Conservation (phyloP, 2,113 vertebrate genomes). For the Pseudopodoces humilis region DNA sequence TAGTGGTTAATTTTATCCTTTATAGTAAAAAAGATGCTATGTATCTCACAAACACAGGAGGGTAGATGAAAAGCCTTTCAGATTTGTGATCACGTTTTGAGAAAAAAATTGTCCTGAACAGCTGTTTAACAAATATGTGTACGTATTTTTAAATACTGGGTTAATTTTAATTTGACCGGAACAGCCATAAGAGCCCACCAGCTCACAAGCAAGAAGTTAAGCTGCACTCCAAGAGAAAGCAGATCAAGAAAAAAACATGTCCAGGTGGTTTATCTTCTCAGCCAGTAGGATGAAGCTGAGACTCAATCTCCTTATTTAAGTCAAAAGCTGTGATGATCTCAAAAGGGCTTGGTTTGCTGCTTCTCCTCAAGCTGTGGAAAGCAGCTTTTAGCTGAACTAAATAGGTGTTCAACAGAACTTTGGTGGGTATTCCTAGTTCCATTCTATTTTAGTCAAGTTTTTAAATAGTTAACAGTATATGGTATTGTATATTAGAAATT, state of each 20-base stretch:
- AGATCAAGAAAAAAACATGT: neutral
- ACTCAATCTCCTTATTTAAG: conserved; percentile 27
- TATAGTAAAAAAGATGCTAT: neutral
- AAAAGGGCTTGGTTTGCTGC: neutral
- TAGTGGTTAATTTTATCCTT: neutral
- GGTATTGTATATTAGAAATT: neutral
- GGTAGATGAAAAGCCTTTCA: neutral
- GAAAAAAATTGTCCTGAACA: neutral
- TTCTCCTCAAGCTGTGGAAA: neutral
- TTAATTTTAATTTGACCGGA: neutral
- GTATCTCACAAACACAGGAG: neutral
- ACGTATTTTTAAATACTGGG: neutral
- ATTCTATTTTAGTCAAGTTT: neutral
- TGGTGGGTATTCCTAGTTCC: neutral
- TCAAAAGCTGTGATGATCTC: neutral
- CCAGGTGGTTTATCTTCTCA: neutral
- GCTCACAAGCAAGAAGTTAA: neutral
- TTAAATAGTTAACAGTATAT: neutral
- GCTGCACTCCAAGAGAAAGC: neutral
- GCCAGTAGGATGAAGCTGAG: neutral
- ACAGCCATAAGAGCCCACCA: neutral
- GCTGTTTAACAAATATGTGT: neutral
- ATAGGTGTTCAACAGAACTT: neutral
- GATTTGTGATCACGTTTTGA: neutral
- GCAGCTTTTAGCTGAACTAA: neutral